Percentiles rank a stretch among this genome's conserved stretches.
These are phyloP conservation scores for Porites lobata DNA, from an alignment of 92 coral and sea anemone genomes.

Conservation along the genomic window DNA sequence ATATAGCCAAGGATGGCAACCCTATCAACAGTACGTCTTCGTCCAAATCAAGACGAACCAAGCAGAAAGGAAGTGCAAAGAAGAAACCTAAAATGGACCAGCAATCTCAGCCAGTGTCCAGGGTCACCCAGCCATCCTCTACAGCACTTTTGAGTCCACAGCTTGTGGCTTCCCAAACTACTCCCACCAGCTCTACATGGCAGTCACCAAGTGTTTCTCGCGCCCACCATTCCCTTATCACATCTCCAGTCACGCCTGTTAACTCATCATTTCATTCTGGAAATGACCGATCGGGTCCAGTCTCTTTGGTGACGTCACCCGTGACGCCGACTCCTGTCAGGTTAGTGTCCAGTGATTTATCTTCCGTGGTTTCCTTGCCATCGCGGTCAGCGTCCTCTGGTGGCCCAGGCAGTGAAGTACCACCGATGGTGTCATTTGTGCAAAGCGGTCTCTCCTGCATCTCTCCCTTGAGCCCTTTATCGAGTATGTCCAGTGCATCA, in stretches of 20 bases:
- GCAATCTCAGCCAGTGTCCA: conserved; percentile 7
- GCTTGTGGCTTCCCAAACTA: conserved; percentile 18
- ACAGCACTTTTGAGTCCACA: conserved; percentile 6
- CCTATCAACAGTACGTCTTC: neutral
- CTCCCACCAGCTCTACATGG: conserved; percentile 1
- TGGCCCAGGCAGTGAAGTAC: conserved; percentile 34
- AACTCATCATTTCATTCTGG: neutral
- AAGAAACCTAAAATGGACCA: conserved; percentile 19
- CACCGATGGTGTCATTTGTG: conserved; percentile 69
- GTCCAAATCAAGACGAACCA: neutral
- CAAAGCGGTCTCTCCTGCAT: conserved; percentile 70
- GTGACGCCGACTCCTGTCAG: conserved; percentile 48
- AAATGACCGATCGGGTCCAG: neutral
- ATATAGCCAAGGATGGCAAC: conserved; percentile 7
- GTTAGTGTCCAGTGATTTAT: conserved; percentile 12
- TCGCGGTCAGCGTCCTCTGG: neutral
- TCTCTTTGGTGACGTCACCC: conserved; percentile 40
- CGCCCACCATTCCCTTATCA: conserved; percentile 23
- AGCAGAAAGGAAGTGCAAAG: conserved; percentile 15
- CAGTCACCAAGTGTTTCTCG: conserved; percentile 39
- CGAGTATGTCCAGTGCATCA: neutral
- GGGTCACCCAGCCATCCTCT: conserved; percentile 9
- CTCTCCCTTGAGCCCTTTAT: conserved; percentile 75
- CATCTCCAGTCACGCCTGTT: conserved; percentile 40
- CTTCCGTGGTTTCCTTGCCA: conserved; percentile 40